Base-by-base conservation (phyloP, 2,888 invertebrate genomes). In the Clunio marinus region DNA sequence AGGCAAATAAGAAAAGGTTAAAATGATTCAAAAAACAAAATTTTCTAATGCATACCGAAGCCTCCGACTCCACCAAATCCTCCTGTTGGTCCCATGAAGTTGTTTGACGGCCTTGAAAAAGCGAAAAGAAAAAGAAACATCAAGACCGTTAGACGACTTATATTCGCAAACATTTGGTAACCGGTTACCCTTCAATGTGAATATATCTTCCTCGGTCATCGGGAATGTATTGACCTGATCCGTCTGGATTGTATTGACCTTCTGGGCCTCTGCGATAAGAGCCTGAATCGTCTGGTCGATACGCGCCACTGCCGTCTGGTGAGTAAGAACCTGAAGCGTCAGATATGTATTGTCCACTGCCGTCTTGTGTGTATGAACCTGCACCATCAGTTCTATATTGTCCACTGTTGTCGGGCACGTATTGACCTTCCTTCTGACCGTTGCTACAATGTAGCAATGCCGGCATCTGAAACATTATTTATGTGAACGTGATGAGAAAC, bases 51-150 rank as follows among this genome's bases (percentile, higher is more conserved):
- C 32, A 25, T 57, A 57, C 83, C 81, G 71, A 82, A 83, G 1
- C 85, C 84, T 1, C 84, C 84, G 72, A 84, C 84, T 2, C 84
- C 83, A 2, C 78, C 79, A 65, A 78, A 75, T 1, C 78, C 80
- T 35, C 28, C 59, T 41, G 28, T 24, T 55, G 51, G 51, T 0
- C 46, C 55, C 27, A 25, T 25, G 24, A 55, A 27, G 28, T 66
- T 66, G 27, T 66, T 66, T 0, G 55, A 55, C 55, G 66, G 66
- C 2, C 63, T 62, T 22, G 25, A 15, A 37, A 10, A 25, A 45
- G 1, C n/a, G 1, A 63, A 25, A 60, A 15, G 5, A 59, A 28
- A 37, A 35, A 1, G 1, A 37, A 22, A 27, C 35, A 13, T 35
- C 35, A 22, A 8, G 27, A 13, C 27, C 27, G 24, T 37, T 5